These are phyloP conservation scores for Drosophila pseudotalamancana DNA, from an alignment of 2,888 invertebrate genomes.

Conservation along the genomic window DNA sequence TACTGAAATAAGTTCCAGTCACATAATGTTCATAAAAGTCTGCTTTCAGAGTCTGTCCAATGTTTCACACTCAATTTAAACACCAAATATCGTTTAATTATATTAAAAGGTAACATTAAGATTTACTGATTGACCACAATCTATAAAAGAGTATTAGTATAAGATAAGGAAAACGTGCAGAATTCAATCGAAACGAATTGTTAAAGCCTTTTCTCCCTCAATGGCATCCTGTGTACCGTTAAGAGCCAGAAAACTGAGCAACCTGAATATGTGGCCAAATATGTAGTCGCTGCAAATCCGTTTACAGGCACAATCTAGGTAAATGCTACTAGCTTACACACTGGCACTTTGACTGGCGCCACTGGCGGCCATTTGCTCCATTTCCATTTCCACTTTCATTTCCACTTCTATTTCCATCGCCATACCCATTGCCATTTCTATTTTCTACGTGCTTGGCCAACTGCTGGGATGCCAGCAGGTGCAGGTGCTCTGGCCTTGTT, in stretches of 20 bases:
- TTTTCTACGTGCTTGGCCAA: conserved; percentile 65
- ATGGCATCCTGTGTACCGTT: conserved; percentile 14
- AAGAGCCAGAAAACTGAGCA: conserved; percentile 25
- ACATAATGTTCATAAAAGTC: too few relatives aligned
- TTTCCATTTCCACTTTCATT: conserved; percentile 24
- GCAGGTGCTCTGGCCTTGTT: conserved; percentile 65
- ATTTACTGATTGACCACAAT: conserved; percentile 12
- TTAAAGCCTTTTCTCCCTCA: conserved; percentile 36
- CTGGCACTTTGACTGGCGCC: conserved; percentile 77
- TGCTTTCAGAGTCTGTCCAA: too few relatives aligned
- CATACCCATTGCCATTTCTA: conserved; percentile 30
- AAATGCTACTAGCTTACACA: conserved; percentile 73
- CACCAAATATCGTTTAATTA: neutral
- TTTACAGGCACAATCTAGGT: conserved; percentile 65
- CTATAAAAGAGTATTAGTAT: conserved; percentile 9
- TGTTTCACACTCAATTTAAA: too few relatives aligned
- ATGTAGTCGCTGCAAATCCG: conserved; percentile 34
- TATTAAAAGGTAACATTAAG: neutral
- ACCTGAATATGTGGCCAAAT: conserved; percentile 50
- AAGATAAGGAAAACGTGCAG: neutral
- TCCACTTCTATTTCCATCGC: neutral
- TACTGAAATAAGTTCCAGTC: too few relatives aligned
- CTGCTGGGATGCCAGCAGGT: conserved; percentile 77
- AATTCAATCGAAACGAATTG: conserved; percentile 5
- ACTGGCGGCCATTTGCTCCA: conserved; percentile 51